Evolutionary conservation across 2,113 vertebrate species (phyloP).

Genomic region (Trinectes maculatus): DNA sequence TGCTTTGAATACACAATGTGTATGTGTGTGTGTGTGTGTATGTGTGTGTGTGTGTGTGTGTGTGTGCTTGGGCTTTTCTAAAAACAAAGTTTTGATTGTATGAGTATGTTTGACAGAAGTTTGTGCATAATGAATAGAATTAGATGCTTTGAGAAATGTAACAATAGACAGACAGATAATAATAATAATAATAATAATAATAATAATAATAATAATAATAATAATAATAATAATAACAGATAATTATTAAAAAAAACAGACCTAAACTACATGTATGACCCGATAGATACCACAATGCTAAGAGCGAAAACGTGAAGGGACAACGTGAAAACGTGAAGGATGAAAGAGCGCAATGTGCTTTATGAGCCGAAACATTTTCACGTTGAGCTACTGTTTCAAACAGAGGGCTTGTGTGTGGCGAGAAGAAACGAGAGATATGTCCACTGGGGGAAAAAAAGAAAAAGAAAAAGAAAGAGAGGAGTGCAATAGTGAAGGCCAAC

Average conservation of each 20-base stretch:
- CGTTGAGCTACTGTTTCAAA: conserved; percentile 45
- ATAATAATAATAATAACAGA: too few species aligned
- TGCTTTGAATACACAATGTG: not conserved
- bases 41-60: too few species aligned
- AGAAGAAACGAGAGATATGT: conserved; percentile 28
- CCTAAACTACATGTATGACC: not conserved
- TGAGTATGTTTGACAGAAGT: too few species aligned
- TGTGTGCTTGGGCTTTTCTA: too few species aligned
- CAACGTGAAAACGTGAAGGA: conserved; percentile 1
- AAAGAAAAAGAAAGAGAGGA: not conserved
- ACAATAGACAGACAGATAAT: too few species aligned
- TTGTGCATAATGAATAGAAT: too few species aligned
- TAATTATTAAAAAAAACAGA: too few species aligned
- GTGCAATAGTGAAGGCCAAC: conserved; percentile 1
- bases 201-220: too few species aligned
- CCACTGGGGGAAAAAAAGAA: not conserved
- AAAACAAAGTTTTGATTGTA: too few species aligned
- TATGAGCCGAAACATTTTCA: conserved; percentile 33
- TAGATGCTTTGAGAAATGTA: too few species aligned
- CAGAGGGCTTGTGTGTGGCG: conserved; percentile 47
- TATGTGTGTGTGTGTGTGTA: too few species aligned
- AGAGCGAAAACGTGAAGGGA: not conserved
- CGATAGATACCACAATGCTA: not conserved
- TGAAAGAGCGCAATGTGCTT: conserved; percentile 39
- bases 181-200: too few species aligned